A percentile compares a stretch with the other conserved stretches of the same genome.
These are phyloP conservation scores for Cerastis leucographa DNA, from an alignment of 2,888 invertebrate species.

Conservation along the genomic window DNA sequence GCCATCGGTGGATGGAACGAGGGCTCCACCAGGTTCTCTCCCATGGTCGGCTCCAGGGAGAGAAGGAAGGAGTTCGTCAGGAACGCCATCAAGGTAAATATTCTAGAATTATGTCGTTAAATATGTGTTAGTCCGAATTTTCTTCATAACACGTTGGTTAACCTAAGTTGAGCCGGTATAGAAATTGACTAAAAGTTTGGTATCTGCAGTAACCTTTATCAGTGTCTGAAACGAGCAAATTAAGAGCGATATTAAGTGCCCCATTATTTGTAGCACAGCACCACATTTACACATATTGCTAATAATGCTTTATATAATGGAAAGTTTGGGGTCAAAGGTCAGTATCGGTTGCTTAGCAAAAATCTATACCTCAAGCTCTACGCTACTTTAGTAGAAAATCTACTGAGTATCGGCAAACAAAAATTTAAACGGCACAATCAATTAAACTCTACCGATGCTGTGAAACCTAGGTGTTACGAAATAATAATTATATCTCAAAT, in stretches of 20 bases:
- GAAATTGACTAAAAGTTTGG: neutral
- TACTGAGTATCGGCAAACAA: neutral
- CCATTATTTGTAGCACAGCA: neutral
- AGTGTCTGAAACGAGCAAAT: neutral
- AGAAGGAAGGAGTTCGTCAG: conserved; percentile 95
- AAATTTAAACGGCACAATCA: neutral
- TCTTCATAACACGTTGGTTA: too few species aligned
- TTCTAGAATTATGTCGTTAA: too few species aligned
- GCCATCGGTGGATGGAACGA: conserved; percentile 99
- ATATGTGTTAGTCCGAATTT: neutral
- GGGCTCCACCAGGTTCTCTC: conserved; percentile 96
- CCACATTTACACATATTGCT: neutral
- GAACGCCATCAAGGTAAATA: conserved; percentile 94
- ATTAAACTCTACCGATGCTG: neutral
- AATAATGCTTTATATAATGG: neutral
- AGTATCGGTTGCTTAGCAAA: neutral
- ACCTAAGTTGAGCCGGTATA: neutral
- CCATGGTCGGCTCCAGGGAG: conserved; percentile 95
- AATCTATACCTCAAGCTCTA: neutral
- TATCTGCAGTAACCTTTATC: neutral
- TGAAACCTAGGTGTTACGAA: neutral
- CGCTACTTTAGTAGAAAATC: neutral
- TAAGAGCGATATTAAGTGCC: neutral
- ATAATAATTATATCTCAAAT: neutral
- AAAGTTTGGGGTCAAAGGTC: neutral